Percentiles rank a stretch among this genome's conserved stretches.
phyloP scores from a whole-genome alignment of 2,888 invertebrate species.

The Pteria penguin region DNA sequence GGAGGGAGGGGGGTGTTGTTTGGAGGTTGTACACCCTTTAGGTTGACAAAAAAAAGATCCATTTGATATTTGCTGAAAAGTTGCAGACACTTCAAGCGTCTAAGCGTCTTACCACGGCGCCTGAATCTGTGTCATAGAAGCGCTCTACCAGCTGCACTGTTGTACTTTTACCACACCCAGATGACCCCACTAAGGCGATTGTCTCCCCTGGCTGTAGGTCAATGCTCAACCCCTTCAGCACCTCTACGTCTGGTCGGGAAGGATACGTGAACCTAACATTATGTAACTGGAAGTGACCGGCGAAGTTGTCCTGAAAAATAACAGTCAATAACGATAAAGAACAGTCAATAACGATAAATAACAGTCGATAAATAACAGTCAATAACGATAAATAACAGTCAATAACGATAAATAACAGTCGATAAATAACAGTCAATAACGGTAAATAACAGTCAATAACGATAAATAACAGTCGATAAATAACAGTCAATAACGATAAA shows the following conservation, averaged over 20 bases:
- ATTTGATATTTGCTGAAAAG: no score
- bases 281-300: conserved; percentile 31
- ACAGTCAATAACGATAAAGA: neutral
- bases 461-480: no score
- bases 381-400: no score
- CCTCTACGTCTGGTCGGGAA: conserved; percentile 66
- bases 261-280: conserved; percentile 65
- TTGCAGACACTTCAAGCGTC: no score
- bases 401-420: neutral
- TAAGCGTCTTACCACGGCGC: conserved; percentile 68
- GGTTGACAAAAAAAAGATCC: no score
- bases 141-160: conserved; percentile 72
- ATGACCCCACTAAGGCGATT: conserved; percentile 72
- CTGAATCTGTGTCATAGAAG: conserved; percentile 73
- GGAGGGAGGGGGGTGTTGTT: no score
- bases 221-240: conserved; percentile 74
- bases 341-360: neutral
- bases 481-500: no score
- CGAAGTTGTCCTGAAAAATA: conserved; percentile 17
- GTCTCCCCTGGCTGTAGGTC: conserved; percentile 76
- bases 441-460: no score
- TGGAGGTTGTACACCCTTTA: no score
- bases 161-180: conserved; percentile 76
- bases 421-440: no score
- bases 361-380: neutral